phyloP scores from a whole-genome alignment of 2,797 vertebrate genomes.

The Acestrorhynchus altus region DNA sequence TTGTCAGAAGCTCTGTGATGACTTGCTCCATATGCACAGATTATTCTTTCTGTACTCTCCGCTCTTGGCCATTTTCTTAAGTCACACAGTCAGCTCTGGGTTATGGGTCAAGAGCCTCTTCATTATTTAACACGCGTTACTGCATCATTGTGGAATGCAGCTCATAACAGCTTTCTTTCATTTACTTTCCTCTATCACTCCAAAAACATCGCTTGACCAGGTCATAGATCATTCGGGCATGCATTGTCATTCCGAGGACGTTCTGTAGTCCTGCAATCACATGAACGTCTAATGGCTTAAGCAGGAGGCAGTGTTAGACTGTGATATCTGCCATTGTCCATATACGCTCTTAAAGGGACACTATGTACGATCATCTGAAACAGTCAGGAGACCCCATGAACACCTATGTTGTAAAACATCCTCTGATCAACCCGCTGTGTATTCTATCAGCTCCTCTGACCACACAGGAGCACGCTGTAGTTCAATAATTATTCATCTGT shows the following conservation, averaged over 20 bases:
- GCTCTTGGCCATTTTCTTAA: conserved; percentile 19
- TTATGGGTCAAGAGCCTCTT: conserved; percentile 41
- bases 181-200: conserved; percentile 37
- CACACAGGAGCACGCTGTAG: too few relatives aligned
- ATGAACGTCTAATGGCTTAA: conserved; percentile 11
- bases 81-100: conserved; percentile 35
- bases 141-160: conserved; percentile 36
- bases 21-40: conserved; percentile 46
- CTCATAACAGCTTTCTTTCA: conserved; percentile 44
- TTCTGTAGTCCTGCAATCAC: conserved; percentile 6
- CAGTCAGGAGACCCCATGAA: too few relatives aligned
- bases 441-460: too few relatives aligned
- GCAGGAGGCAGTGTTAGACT: conserved; percentile 16
- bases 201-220: conserved; percentile 25
- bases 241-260: conserved; percentile 2
- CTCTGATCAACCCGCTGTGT: too few relatives aligned
- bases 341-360: too few relatives aligned
- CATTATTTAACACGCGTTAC: conserved; percentile 35
- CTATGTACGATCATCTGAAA: too few relatives aligned
- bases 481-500: too few relatives aligned
- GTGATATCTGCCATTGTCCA: conserved; percentile 16
- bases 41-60: conserved; percentile 45
- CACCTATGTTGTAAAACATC: too few relatives aligned
- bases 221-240: conserved; percentile 31
- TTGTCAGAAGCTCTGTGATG: conserved; percentile 50